These are phyloP conservation scores for Hydriomena furcata DNA, from an alignment of 2,888 invertebrate species.

Conservation along the genomic window DNA sequence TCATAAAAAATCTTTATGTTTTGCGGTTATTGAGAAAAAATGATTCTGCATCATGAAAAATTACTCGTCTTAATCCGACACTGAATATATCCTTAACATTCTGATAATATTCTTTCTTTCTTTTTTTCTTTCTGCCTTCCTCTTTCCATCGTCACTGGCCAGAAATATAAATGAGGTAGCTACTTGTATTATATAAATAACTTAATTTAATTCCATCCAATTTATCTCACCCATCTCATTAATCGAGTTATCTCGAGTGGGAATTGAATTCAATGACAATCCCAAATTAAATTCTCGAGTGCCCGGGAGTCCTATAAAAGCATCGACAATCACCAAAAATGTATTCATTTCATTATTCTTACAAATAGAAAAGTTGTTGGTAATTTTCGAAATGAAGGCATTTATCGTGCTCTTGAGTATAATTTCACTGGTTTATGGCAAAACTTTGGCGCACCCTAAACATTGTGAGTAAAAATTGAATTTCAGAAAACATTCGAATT, in stretches of 20 bases:
- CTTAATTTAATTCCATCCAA: conserved; percentile 22
- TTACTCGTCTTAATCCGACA: too few relatives aligned
- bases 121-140: too few relatives aligned
- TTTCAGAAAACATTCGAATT: conserved; percentile 4
- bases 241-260: conserved; percentile 40
- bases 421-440: conserved; percentile 51
- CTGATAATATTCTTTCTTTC: too few relatives aligned
- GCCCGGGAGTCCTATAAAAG: conserved; percentile 44
- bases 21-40: too few relatives aligned
- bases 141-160: too few relatives aligned
- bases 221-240: conserved; percentile 31
- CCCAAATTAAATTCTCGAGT: conserved; percentile 48
- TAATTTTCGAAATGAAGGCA: conserved; percentile 52
- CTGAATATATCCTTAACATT: too few relatives aligned
- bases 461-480: conserved; percentile 43
- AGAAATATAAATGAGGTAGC: background rate
- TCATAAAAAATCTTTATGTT: too few relatives aligned
- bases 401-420: conserved; percentile 50
- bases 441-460: conserved; percentile 46
- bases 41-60: too few relatives aligned
- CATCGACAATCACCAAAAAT: conserved; percentile 23
- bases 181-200: too few relatives aligned
- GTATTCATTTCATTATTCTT: conserved; percentile 33
- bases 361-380: conserved; percentile 32
- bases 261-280: conserved; percentile 36